These are phyloP conservation scores for Ctenodactylus gundi DNA, from an alignment of 2,113 vertebrate species.

Conservation along the genomic window DNA sequence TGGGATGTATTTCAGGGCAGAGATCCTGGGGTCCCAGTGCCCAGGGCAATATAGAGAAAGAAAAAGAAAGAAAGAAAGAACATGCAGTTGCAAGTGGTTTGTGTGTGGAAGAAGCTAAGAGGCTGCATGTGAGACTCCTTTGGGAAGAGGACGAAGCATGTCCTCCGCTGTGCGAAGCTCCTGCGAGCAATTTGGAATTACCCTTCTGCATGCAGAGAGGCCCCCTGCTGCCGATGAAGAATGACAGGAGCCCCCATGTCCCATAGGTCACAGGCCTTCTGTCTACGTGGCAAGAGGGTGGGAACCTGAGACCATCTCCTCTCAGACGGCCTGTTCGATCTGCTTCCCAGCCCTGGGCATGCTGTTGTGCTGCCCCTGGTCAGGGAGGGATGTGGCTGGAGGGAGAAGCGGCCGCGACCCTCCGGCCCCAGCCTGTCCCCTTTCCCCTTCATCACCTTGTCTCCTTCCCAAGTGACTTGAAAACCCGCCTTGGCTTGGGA, in stretches of 20 bases:
- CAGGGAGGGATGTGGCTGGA: neutral
- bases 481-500: neutral
- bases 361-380: neutral
- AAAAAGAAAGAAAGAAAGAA: too few species aligned
- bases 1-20: too few species aligned
- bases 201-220: neutral
- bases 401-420: neutral
- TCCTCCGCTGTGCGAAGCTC: neutral
- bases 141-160: neutral
- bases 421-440: neutral
- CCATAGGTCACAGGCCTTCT: too few species aligned
- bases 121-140: neutral
- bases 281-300: neutral
- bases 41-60: too few species aligned
- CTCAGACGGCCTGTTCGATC: neutral
- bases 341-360: neutral
- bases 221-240: neutral
- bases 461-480: neutral
- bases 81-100: neutral
- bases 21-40: too few species aligned
- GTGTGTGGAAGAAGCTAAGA: neutral
- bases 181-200: neutral
- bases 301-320: rapidly evolving
- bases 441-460: neutral
- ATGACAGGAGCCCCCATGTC: neutral